These are phyloP conservation scores for Melangyna quadrimaculata DNA, from an alignment of 2,888 invertebrate genomes.

Conservation along the genomic window DNA sequence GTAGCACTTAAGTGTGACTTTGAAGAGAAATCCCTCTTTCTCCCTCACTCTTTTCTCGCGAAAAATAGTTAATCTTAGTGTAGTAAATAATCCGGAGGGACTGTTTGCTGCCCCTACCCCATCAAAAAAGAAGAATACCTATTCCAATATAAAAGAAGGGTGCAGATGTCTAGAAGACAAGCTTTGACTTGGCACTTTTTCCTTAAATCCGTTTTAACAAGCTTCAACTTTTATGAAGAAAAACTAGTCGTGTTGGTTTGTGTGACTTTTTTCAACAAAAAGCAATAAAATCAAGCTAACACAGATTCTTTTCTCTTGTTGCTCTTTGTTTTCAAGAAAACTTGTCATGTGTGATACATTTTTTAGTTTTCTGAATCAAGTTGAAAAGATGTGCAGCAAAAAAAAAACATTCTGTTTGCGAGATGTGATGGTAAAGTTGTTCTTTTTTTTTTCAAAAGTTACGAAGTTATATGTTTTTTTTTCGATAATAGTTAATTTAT, in stretches of 20 bases:
- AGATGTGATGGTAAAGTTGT: neutral
- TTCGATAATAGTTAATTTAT: neutral
- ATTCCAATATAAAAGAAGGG: conserved; percentile 3
- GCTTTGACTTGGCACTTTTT: conserved; percentile 58
- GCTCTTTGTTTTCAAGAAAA: conserved; percentile 36
- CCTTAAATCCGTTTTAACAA: conserved; percentile 59
- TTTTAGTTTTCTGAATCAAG: neutral
- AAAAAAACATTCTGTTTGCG: neutral
- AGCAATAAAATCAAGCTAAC: conserved; percentile 48
- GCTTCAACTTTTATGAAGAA: conserved; percentile 55
- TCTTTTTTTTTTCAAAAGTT: neutral
- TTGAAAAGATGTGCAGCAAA: neutral
- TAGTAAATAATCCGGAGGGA: conserved; percentile 59
- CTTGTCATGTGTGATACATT: conserved; percentile 21
- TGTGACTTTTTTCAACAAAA: conserved; percentile 42
- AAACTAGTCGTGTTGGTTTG: neutral
- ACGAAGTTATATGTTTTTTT: neutral
- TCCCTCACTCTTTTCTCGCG: neutral
- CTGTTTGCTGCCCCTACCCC: neutral
- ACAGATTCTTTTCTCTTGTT: neutral
- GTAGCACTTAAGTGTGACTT: conserved; percentile 66
- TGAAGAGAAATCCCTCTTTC: conserved; percentile 41
- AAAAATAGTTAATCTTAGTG: conserved; percentile 57
- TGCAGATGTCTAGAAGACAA: conserved; percentile 50
- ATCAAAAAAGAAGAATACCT: neutral